phyloP scores from a whole-genome alignment of 1,140 invertebrate genomes.

The Leptinotarsa lineolata region DNA sequence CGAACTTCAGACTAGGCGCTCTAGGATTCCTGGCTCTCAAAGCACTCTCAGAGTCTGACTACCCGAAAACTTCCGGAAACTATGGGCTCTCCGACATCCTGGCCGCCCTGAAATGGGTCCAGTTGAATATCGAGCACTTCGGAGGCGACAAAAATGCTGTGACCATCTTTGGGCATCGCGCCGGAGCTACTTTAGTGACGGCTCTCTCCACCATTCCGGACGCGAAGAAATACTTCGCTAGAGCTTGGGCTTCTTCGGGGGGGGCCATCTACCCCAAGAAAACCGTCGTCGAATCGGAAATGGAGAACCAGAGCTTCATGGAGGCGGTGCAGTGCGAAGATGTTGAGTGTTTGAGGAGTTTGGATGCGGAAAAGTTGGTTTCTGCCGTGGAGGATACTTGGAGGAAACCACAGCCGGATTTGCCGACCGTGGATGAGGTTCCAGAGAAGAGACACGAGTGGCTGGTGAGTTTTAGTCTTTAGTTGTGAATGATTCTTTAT shows the following conservation, averaged over 20 bases:
- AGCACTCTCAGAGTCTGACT: slow-evolving; percentile 67
- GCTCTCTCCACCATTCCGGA: slow-evolving; percentile 65
- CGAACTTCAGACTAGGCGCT: slow-evolving; percentile 77
- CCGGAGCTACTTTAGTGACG: slow-evolving; percentile 76
- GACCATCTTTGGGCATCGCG: slow-evolving; percentile 79
- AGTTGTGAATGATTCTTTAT: too few species aligned
- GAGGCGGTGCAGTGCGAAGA: slow-evolving; percentile 60
- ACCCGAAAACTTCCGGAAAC: slow-evolving; percentile 81
- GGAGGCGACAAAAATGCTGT: slow-evolving; percentile 77
- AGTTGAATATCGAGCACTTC: slow-evolving; percentile 80
- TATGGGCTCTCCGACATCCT: slow-evolving; percentile 83
- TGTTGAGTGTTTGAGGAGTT: slow-evolving; percentile 64
- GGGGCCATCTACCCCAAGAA: slow-evolving; percentile 71
- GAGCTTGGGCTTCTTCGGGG: slow-evolving; percentile 75
- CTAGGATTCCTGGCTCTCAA: slow-evolving; percentile 80
- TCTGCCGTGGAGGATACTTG: slow-evolving; percentile 71
- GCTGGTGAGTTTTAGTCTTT: slow-evolving; percentile 60
- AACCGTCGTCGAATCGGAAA: slow-evolving; percentile 64
- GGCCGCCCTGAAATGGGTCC: slow-evolving; percentile 77
- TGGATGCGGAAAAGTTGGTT: slow-evolving; percentile 67
- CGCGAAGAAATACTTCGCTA: slow-evolving; percentile 66
- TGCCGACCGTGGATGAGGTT: slow-evolving; percentile 64
- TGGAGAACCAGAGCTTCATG: slow-evolving; percentile 64
- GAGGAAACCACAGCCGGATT: slow-evolving; percentile 63
- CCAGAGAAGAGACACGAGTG: slow-evolving; percentile 68